Conservation (phyloP, 2,113 vertebrate genomes). For the Ondatra zibethicus region DNA sequence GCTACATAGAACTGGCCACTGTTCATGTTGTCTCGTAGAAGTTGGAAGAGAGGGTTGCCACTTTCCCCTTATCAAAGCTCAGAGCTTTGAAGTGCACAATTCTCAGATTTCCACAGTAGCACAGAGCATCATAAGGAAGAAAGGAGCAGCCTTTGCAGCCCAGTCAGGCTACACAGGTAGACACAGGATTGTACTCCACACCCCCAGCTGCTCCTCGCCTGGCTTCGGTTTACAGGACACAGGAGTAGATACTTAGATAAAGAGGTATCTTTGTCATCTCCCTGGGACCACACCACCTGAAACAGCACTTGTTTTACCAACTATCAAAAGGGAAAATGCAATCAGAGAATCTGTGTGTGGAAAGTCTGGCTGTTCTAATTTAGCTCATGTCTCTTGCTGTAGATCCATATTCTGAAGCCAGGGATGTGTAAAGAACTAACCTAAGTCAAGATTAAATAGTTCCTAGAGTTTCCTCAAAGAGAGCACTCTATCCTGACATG, state of each 20-base stretch:
- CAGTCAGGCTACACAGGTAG: background rate
- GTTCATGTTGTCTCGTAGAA: background rate
- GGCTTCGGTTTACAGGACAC: background rate
- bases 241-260: conserved; percentile 25
- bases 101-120: conserved; percentile 32
- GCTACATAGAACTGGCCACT: background rate
- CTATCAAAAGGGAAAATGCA: background rate
- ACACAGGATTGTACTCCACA: background rate
- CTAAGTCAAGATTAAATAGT: conserved; percentile 39
- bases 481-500: background rate
- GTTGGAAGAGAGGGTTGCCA: background rate
- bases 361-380: background rate
- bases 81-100: conserved; percentile 46
- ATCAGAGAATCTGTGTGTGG: background rate
- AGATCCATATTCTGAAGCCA: background rate
- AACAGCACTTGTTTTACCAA: conserved; percentile 22
- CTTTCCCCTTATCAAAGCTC: background rate
- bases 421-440: background rate
- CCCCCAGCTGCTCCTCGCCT: background rate
- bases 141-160: conserved; percentile 28
- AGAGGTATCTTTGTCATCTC: conserved; percentile 19
- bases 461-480: conserved; percentile 1
- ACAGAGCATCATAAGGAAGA: conserved; percentile 21
- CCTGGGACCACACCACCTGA: conserved; percentile 11
- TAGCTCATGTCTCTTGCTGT: background rate